Evolutionary conservation across 2,888 invertebrate species (phyloP), one percentile per base, ranked within the genome.

Genomic region (Archips xylosteana): DNA sequence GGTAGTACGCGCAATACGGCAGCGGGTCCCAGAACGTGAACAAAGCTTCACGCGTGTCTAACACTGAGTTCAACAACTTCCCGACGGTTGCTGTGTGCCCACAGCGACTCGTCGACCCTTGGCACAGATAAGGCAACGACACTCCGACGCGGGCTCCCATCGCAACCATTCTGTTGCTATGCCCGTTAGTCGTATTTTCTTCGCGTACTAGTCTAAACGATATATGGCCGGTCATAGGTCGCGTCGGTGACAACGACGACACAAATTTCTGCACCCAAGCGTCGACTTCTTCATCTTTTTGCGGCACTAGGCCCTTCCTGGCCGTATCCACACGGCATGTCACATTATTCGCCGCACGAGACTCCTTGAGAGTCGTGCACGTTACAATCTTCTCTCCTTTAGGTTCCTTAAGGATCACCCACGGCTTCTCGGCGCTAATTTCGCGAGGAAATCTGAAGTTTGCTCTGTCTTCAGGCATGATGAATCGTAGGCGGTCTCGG

Each of bases 21-120:
- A 98, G 86, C 5, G 98, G 98, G 85, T 98, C 98, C 97, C 97
- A 97, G 83, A 96, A 96, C 5, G 96, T 95, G 83, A 98, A 98
- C 0, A 98, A 91, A 0, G 97, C 97, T 84, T 98, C 97, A 57
- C 97, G 95, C 79, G 97, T 97, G 82, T 97, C 97, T 78, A 97
- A 85, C 51, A 97, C 96, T 0, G 96, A 96, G 54, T 96, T 96
- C 80, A 96, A 90, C 64, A 96, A 85, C 82, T 96, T 95, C 32
- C 95, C 95, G 5, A 96, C 95, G 3, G 96, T 92, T 1, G 95
- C 95, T 65, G 96, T 95, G 77, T 96, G 95, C 80, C 96, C 95
- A 88, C 95, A 95, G 80, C 96, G 95, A 63, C 49, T 69, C 59
- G 95, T 89, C 51, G 95, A 95, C 10, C 96, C 96, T 86, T 97